Evolutionary conservation across 92 coral and sea anemone genomes (phyloP).

Genomic region (Parazoanthus atlanticus): DNA sequence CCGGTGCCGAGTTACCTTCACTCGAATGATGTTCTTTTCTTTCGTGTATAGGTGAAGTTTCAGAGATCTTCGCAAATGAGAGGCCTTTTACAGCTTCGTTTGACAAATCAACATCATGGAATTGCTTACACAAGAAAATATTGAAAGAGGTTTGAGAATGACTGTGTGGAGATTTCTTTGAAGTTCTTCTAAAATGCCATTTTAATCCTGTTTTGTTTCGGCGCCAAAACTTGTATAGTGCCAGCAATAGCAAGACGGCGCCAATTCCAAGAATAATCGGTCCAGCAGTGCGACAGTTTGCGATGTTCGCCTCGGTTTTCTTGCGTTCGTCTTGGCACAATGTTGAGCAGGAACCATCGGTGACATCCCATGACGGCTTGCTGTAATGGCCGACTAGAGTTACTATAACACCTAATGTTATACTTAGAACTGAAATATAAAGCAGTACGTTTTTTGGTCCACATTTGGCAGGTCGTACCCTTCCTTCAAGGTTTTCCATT

Average conservation of each 20-base stretch:
- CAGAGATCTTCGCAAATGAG: background rate
- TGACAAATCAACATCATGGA: background rate
- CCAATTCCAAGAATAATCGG: slow-evolving; percentile 35
- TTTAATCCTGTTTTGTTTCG: slow-evolving; percentile 28
- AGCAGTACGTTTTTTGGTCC: slow-evolving; percentile 27
- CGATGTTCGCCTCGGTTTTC: slow-evolving; percentile 16
- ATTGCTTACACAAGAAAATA: slow-evolving; percentile 8
- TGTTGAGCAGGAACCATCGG: slow-evolving; percentile 5
- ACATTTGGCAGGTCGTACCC: slow-evolving; percentile 37
- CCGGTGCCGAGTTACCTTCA: background rate
- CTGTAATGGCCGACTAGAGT: slow-evolving; percentile 38
- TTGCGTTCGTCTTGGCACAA: slow-evolving; percentile 19
- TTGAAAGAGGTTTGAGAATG: slow-evolving; percentile 5
- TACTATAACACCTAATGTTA: background rate
- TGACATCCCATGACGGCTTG: slow-evolving; percentile 17
- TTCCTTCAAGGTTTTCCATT: slow-evolving; percentile 35
- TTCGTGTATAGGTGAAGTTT: background rate
- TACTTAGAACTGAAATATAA: slow-evolving; percentile 14
- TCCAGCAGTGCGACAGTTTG: slow-evolving; percentile 23
- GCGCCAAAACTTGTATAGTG: slow-evolving; percentile 12
- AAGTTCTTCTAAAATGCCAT: slow-evolving; percentile 27
- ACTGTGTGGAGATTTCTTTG: background rate
- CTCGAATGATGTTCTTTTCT: background rate
- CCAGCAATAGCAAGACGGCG: background rate
- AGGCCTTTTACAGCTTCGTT: background rate